These are phyloP conservation scores for Globodera rostochiensis DNA, from an alignment of 1,140 invertebrate genomes.

Conservation along the genomic window DNA sequence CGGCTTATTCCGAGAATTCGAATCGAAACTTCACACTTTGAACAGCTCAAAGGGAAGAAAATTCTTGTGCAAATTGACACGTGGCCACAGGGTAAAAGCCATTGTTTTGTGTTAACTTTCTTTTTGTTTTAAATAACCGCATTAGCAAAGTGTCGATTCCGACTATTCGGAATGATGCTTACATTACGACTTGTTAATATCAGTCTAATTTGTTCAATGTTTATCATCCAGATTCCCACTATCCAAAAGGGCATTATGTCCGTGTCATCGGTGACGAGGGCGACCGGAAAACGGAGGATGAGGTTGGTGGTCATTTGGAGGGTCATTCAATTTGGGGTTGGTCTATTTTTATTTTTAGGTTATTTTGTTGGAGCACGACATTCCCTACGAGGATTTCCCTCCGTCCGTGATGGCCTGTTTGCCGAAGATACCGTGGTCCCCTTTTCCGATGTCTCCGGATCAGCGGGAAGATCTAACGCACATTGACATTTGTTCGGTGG, in stretches of 20 bases:
- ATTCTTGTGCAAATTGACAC: slow-evolving; percentile 89
- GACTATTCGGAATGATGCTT: background rate
- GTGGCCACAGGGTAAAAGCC: slow-evolving; percentile 82
- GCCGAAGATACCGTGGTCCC: slow-evolving; percentile 82
- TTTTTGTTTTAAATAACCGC: slow-evolving; percentile 62
- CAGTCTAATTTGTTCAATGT: background rate
- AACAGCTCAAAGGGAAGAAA: slow-evolving; percentile 73
- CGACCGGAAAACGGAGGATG: slow-evolving; percentile 57
- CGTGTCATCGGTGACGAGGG: slow-evolving; percentile 89
- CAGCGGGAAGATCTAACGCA: slow-evolving; percentile 69
- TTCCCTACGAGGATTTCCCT: slow-evolving; percentile 91
- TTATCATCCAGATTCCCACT: slow-evolving; percentile 68
- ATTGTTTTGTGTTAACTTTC: slow-evolving; percentile 76
- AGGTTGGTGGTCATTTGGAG: slow-evolving; percentile 20
- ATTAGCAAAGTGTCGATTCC: no score
- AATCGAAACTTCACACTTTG: slow-evolving; percentile 86
- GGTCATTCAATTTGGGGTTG: background rate
- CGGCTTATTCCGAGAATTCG: slow-evolving; percentile 84
- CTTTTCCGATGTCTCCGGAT: slow-evolving; percentile 69
- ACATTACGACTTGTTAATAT: background rate
- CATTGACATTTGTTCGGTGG: slow-evolving; percentile 89
- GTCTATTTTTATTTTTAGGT: slow-evolving; percentile 1
- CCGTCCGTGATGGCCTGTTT: slow-evolving; percentile 88
- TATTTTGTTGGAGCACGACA: slow-evolving; percentile 90
- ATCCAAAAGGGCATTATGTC: slow-evolving; percentile 81